phyloP scores from a whole-genome alignment of 2,113 vertebrate species.

The Amblyornis subalaris region DNA sequence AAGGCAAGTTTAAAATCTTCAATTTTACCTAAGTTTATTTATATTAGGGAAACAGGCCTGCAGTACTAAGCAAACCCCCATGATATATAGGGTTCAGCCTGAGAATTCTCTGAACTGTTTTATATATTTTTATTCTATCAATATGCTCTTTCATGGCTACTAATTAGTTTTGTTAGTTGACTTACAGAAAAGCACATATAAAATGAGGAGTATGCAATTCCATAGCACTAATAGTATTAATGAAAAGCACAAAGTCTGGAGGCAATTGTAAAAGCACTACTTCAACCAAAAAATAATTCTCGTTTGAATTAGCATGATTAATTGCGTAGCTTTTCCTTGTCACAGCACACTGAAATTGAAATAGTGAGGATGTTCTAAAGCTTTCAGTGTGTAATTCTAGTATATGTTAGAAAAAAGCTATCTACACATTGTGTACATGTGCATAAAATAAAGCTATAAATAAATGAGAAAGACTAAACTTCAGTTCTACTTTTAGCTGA shows the following conservation, averaged over 20 bases:
- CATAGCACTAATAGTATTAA: slow-evolving; percentile 39
- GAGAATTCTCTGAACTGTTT: slow-evolving; percentile 67
- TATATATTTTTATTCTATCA: slow-evolving; percentile 66
- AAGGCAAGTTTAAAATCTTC: slow-evolving; percentile 69
- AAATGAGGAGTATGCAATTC: slow-evolving; percentile 61
- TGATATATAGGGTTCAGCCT: slow-evolving; percentile 63
- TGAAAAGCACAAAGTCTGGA: slow-evolving; percentile 59
- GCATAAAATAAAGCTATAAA: slow-evolving; percentile 16
- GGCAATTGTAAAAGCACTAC: slow-evolving; percentile 35
- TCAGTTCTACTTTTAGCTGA: not conserved
- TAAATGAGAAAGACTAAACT: slow-evolving; percentile 10
- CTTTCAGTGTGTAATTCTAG: not conserved
- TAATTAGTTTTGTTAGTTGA: slow-evolving; percentile 72
- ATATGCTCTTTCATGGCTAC: slow-evolving; percentile 71
- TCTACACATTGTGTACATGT: not conserved
- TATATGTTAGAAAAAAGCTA: not conserved
- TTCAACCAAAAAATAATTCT: slow-evolving; percentile 48
- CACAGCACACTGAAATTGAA: slow-evolving; percentile 2
- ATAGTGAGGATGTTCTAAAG: not conserved
- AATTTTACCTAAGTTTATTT: slow-evolving; percentile 71
- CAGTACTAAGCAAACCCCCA: slow-evolving; percentile 1
- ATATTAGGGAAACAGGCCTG: slow-evolving; percentile 22
- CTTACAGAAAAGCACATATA: slow-evolving; percentile 63
- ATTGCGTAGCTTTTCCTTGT: slow-evolving; percentile 32
- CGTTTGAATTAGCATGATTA: slow-evolving; percentile 62